phyloP scores from a whole-genome alignment of 2,888 invertebrate genomes.

The Apamea epomidion region DNA sequence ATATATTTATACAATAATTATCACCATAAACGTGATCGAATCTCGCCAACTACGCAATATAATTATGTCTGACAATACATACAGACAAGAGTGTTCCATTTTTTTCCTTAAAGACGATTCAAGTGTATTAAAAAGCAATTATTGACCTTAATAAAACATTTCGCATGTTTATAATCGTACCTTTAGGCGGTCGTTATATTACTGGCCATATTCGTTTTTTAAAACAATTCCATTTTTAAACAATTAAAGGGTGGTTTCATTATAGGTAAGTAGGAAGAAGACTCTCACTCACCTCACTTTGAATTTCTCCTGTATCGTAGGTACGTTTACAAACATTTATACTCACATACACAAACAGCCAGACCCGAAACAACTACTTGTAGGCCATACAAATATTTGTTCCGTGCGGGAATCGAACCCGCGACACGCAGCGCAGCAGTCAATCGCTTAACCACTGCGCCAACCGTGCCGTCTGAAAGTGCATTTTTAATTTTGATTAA shows the following conservation, averaged over 20 bases:
- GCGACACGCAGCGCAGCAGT: too few species aligned
- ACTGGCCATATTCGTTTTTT: slow-evolving; percentile 65
- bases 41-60: slow-evolving; percentile 53
- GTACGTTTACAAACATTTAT: too few species aligned
- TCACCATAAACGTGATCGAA: slow-evolving; percentile 58
- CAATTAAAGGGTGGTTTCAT: slow-evolving; percentile 51
- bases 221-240: slow-evolving; percentile 62
- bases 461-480: too few species aligned
- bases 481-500: slow-evolving; percentile 24
- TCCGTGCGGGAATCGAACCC: too few species aligned
- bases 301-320: too few species aligned
- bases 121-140: slow-evolving; percentile 82
- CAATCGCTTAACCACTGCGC: too few species aligned
- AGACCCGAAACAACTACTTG: too few species aligned
- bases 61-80: slow-evolving; percentile 63
- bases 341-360: too few species aligned
- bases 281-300: too few species aligned
- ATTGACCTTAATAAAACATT: slow-evolving; percentile 80
- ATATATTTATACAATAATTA: slow-evolving; percentile 58
- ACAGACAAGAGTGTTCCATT: slow-evolving; percentile 68
- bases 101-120: slow-evolving; percentile 69
- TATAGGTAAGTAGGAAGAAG: slow-evolving; percentile 17
- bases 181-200: slow-evolving; percentile 69
- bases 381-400: too few species aligned
- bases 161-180: slow-evolving; percentile 75